phyloP scores from a whole-genome alignment of 2,797 vertebrate genomes.

The Fratercula arctica region DNA sequence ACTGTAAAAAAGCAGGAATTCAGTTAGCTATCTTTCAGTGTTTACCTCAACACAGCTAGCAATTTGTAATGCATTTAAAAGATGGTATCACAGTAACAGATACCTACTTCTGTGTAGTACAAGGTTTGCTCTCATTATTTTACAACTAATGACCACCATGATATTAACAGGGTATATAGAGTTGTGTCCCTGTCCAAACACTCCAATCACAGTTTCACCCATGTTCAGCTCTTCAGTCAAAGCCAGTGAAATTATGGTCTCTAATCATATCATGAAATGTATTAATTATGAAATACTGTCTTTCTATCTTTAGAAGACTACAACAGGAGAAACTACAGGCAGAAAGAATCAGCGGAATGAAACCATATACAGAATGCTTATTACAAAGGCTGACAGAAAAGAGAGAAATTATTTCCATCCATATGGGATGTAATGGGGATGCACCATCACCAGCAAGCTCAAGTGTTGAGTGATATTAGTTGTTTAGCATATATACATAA shows the following conservation, averaged over 20 bases:
- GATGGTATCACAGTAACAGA: neutral
- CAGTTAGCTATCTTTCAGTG: neutral
- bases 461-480: neutral
- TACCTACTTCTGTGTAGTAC: neutral
- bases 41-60: neutral
- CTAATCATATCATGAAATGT: neutral
- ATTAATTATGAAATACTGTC: neutral
- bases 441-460: neutral
- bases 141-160: neutral
- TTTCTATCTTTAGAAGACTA: neutral
- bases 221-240: neutral
- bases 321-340: neutral
- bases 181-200: neutral
- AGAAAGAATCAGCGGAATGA: neutral
- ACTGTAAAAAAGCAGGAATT: neutral
- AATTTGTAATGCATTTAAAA: neutral
- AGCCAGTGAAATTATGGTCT: neutral
- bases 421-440: accelerated
- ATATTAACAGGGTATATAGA: neutral
- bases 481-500: neutral
- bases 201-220: neutral
- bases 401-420: neutral
- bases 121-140: neutral
- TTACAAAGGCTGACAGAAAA: neutral
- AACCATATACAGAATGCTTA: neutral